Evolutionary conservation across 2,888 invertebrate species (phyloP).

Genomic region (Mayetiola destructor): DNA sequence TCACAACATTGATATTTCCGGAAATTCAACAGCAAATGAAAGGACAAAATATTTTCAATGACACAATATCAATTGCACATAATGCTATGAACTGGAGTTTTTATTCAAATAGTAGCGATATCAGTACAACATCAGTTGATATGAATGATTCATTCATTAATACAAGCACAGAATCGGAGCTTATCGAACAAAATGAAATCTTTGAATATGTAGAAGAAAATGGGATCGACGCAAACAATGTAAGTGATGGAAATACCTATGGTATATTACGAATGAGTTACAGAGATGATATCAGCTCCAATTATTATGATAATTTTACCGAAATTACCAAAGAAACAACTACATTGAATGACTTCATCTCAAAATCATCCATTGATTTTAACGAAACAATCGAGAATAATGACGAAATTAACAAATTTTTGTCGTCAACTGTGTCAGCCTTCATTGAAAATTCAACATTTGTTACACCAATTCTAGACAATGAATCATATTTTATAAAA

Average conservation of each 20-base stretch:
- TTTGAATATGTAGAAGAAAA: no score
- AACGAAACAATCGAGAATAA: not conserved
- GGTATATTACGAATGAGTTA: no score
- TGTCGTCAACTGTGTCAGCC: constrained; percentile 21
- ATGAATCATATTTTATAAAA: no score
- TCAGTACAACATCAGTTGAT: not conserved
- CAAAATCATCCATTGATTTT: constrained; percentile 4
- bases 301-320: not conserved
- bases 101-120: no score
- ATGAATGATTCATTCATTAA: not conserved
- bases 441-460: constrained; percentile 21
- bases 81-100: not conserved
- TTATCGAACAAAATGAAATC: no score
- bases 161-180: no score
- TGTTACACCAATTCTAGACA: constrained; percentile 3
- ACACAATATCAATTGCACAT: not conserved
- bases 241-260: not conserved
- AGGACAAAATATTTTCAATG: constrained; percentile 11
- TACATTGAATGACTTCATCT: not conserved
- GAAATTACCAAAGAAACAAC: not conserved
- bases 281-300: no score
- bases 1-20: constrained; percentile 28
- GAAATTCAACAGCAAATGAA: constrained; percentile 18
- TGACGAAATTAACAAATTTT: constrained; percentile 16
- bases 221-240: not conserved